phyloP scores from a whole-genome alignment of 2,888 invertebrate species.

The Luffia ferchaultella region DNA sequence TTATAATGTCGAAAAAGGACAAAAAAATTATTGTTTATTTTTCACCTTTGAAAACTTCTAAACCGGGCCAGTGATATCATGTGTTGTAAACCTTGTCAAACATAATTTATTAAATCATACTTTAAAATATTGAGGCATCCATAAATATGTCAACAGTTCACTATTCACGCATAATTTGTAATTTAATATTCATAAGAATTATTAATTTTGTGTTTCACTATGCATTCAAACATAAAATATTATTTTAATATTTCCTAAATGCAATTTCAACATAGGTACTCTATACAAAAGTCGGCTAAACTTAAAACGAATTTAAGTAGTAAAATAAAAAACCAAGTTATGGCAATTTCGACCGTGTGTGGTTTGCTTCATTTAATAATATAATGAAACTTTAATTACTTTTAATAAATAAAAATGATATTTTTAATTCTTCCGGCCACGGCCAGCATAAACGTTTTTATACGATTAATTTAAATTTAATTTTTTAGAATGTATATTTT shows the following conservation, averaged over 20 bases:
- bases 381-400: neutral
- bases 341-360: neutral
- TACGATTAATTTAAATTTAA: too few relatives aligned
- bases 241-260: neutral
- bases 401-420: neutral
- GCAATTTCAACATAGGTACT: neutral
- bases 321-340: neutral
- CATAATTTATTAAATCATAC: neutral
- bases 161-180: neutral
- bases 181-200: neutral
- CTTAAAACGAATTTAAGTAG: slow-evolving; percentile 6
- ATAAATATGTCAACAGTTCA: neutral
- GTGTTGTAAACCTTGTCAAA: too few relatives aligned
- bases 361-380: too few relatives aligned
- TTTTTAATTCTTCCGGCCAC: too few relatives aligned
- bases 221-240: neutral
- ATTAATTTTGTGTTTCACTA: neutral
- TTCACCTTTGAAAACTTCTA: too few relatives aligned
- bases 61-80: too few relatives aligned
- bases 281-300: too few relatives aligned
- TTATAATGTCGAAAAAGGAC: too few relatives aligned
- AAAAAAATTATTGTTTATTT: neutral
- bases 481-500: too few relatives aligned
- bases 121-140: neutral
- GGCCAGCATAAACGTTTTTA: too few relatives aligned